Evolutionary conservation across 2,113 vertebrate genomes (phyloP), one percentile per base, ranked within the genome.

Genomic region (Thamnophis sirtalis): DNA sequence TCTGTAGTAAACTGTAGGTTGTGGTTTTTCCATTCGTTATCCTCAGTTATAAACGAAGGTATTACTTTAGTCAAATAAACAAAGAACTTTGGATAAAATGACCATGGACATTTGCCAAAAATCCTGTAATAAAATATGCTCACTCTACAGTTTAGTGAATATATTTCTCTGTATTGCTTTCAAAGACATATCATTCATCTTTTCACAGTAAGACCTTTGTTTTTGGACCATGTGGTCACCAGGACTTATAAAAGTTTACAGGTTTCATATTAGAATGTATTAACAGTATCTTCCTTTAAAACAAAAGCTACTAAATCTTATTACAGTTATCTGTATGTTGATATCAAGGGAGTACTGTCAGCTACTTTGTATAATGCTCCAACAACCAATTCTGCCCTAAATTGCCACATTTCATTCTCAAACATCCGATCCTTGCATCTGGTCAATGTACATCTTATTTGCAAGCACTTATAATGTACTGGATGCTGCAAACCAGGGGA

Each of bases 71-170:
- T 85, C 55, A 91, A 91, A 91, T 22, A 28, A 92, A 93, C 93
- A n/a, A 91, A 93, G 73, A 94, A 91, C 93, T 50, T 87, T 94
- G 24, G 33, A 88, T 94, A 38, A 48, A 80, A 26, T 84, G 33
- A 26, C 19, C 33, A 53, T 80, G 26, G 60, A 73, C 2, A 17
- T 60, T 38, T 38, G 19, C 48, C 56, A 17, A 63, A 87, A 43
- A 1, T 68, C 17, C 38, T 22, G 28, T 10, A 53, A 11, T 51
- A 87, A n/a, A 87, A 88, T 60, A 49, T 91, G 53, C 63, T 86
- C 28, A 22, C 33, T 93, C 85, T 1, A 43, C 50, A 91, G 94
- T 80, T 93, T 94, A 86, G 54, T 91, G 88, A 95, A 94, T 80
- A 94, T 93, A 13, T 8, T 9, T 54, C 90, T 94, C 84, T 0